Evolutionary conservation across 2,113 vertebrate genomes (phyloP), one percentile per base, ranked within the genome.

Genomic region (Nesogale talazaci): DNA sequence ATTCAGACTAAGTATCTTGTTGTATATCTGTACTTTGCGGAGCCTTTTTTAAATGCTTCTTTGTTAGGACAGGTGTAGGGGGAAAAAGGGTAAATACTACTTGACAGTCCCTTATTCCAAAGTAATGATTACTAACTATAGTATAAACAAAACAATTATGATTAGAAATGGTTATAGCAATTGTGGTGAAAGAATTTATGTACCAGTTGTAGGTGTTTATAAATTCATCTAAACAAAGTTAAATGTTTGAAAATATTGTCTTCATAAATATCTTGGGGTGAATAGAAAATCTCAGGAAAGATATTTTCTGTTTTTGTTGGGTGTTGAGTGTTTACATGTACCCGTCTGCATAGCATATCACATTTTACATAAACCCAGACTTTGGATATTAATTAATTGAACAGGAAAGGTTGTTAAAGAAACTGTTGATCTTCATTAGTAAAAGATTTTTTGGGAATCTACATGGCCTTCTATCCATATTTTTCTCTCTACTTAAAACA

Each of bases 231-330:
- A 31, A 78, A 2, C 38, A 86, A 70, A 77, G 85, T 57, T 90
- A 74, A 91, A 65, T 72, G 27, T 83, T 25, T 42, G 34, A 27
- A 59, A 67, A 86, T 40, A 42, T 2, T 77, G 8, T 20, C 38
- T 92, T 81, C 90, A 63, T 91, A 82, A 84, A 42, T 88, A 15
- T 92, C 17, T 84, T 59, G 16, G 36, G 17, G 61, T 90, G 78
- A 22, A 78, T 57, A 34, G 42, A 36, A 34, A 88, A 52, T 52
- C 46, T 8, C 46, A 52, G 10, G 46, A 52, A 52, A 61, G 3
- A n/a, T 82, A 15, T 75, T 14, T 40, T 8, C 9, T 42, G 34
- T 9, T 75, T 3, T 6, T 86, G 0, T n/a, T n/a, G n/a, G n/a
- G n/a, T n/a, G n/a, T n/a, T n/a, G n/a, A n/a, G n/a, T n/a, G n/a